Conservation (phyloP, 2,113 vertebrate genomes). For the Pelecanoides urinatrix region DNA sequence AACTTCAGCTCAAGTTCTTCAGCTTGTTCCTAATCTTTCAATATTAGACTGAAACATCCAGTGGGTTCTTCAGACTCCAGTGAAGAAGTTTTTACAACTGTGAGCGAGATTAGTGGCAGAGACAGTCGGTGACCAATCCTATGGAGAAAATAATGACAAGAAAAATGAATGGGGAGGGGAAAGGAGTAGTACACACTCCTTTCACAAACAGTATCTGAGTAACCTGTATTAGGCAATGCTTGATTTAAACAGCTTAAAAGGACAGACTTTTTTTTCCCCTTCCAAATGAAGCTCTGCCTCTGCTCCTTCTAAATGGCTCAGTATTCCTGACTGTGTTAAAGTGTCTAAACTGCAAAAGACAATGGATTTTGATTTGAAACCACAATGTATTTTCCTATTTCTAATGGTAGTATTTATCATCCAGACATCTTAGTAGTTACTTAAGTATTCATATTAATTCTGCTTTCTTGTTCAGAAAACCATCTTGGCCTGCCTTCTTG, state of each 20-base stretch:
- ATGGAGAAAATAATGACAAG: background rate
- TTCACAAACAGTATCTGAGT: background rate
- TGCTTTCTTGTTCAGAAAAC: conserved; percentile 26
- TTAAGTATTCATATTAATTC: background rate
- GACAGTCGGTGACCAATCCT: background rate
- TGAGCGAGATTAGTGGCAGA: background rate
- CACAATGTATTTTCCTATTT: background rate
- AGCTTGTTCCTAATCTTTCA: background rate
- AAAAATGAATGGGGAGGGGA: background rate
- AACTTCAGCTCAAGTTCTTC: background rate
- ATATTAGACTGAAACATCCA: background rate
- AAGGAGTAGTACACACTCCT: background rate
- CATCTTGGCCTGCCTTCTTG: background rate
- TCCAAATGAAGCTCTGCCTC: background rate
- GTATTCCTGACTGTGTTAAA: background rate
- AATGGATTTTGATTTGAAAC: background rate
- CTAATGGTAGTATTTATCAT: background rate
- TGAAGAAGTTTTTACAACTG: background rate
- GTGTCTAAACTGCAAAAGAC: background rate
- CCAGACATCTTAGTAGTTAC: background rate
- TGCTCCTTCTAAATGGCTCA: background rate
- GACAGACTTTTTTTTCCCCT: fast-evolving
- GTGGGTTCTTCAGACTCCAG: background rate
- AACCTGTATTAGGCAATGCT: background rate
- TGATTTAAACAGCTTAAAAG: background rate